These are phyloP conservation scores for Sebastes minor DNA, from an alignment of 2,797 vertebrate species.

Conservation along the genomic window DNA sequence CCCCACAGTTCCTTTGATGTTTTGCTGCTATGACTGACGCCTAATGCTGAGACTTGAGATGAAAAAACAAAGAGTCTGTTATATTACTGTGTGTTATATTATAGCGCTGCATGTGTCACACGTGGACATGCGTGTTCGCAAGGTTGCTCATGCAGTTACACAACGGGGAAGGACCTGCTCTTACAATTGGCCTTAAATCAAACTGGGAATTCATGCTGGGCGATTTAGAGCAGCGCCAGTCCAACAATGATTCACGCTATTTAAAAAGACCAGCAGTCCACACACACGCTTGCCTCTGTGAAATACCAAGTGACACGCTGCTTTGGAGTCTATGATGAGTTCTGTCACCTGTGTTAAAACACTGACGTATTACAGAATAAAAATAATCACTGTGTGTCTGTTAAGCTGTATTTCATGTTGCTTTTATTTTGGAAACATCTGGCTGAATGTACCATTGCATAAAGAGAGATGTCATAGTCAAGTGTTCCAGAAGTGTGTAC, in stretches of 20 bases:
- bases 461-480: not conserved
- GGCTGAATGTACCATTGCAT: not conserved
- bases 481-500: not conserved
- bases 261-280: not conserved
- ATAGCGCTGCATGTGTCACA: conserved; percentile 1
- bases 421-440: conserved; percentile 6
- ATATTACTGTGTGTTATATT: conserved; percentile 5
- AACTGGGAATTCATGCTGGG: not conserved
- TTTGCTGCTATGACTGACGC: conserved; percentile 10
- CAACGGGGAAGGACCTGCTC: not conserved
- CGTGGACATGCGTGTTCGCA: not conserved
- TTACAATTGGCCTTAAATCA: conserved; percentile 16
- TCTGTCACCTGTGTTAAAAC: not conserved
- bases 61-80: not conserved
- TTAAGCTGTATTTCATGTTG: not conserved
- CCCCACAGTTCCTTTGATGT: not conserved
- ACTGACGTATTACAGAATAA: not conserved
- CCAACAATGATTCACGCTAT: not conserved
- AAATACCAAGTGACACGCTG: not conserved
- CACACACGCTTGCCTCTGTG: not conserved
- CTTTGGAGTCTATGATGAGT: not conserved
- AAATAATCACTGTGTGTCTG: not conserved
- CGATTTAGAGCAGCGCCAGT: not conserved
- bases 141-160: conserved; percentile 7
- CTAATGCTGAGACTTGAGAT: conserved; percentile 10